A percentile compares a stretch with the other conserved stretches of the same genome.
Evolutionary conservation across 2,113 vertebrate species (phyloP).

Genomic region (Ginglymostoma cirratum): DNA sequence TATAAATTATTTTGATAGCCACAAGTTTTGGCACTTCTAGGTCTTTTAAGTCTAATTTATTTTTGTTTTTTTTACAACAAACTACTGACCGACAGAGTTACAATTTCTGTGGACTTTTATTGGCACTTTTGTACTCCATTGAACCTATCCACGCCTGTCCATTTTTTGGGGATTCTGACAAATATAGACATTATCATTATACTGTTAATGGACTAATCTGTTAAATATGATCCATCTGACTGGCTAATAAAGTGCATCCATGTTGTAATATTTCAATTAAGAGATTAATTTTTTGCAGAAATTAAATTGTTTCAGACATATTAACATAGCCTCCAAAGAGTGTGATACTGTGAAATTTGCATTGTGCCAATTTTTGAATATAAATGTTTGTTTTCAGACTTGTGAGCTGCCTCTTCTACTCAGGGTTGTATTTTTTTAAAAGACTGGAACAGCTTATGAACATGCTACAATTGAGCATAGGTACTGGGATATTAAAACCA

Average conservation of each 20-base stretch:
- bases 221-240: not conserved
- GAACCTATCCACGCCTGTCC: not conserved
- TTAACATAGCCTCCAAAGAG: not conserved
- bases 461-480: not conserved
- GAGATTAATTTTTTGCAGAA: not conserved
- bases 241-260: not conserved
- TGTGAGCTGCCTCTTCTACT: slow-evolving; percentile 21
- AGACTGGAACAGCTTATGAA: slow-evolving; percentile 24
- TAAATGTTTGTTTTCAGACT: not conserved
- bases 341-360: slow-evolving; percentile 15
- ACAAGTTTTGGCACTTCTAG: not conserved
- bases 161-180: not conserved
- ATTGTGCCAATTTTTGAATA: slow-evolving; percentile 6
- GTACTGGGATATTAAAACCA: not conserved
- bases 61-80: not conserved
- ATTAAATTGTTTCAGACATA: slow-evolving; percentile 12
- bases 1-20: not conserved
- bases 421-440: slow-evolving; percentile 22
- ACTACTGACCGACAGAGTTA: not conserved
- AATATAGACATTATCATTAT: not conserved
- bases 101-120: slow-evolving; percentile 14
- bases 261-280: not conserved
- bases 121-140: slow-evolving; percentile 11
- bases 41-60: not conserved
- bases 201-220: not conserved